phyloP scores from a whole-genome alignment of 2,797 vertebrate species.

The Hydrophis major region DNA sequence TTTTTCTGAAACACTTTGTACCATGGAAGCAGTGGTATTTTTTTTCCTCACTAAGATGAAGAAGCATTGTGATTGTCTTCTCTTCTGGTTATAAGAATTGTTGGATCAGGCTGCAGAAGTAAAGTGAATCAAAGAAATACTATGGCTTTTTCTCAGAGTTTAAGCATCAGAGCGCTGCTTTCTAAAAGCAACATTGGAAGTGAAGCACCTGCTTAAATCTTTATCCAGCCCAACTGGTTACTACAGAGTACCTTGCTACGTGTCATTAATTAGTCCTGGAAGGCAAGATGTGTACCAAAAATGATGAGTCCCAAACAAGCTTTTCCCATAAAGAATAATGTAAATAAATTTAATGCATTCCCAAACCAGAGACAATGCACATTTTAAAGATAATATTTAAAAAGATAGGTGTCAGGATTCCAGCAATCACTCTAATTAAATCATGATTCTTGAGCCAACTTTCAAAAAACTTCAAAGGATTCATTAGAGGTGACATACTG shows the following conservation, averaged over 20 bases:
- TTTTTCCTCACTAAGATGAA: neutral
- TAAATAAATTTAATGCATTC: too few species aligned
- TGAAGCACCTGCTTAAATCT: neutral
- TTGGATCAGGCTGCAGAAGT: neutral
- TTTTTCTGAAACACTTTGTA: neutral
- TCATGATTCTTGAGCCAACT: too few species aligned
- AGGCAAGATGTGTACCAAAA: neutral
- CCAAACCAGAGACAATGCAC: too few species aligned
- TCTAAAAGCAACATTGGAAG: neutral
- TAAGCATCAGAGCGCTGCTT: neutral
- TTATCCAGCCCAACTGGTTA: neutral
- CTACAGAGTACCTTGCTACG: neutral
- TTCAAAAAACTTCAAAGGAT: too few species aligned
- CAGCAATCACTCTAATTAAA: too few species aligned
- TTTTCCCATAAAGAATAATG: too few species aligned
- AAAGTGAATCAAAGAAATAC: neutral
- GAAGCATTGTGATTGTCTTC: neutral
- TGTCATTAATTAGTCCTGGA: neutral
- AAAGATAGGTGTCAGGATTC: too few species aligned
- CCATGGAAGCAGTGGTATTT: neutral
- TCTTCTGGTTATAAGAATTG: neutral
- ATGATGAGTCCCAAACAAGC: neutral
- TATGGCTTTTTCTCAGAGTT: neutral
- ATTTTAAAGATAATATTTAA: too few species aligned
- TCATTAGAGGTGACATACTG: too few species aligned